These are phyloP conservation scores for Rallus limicola DNA, from an alignment of 2,113 vertebrate genomes.

Conservation along the genomic window DNA sequence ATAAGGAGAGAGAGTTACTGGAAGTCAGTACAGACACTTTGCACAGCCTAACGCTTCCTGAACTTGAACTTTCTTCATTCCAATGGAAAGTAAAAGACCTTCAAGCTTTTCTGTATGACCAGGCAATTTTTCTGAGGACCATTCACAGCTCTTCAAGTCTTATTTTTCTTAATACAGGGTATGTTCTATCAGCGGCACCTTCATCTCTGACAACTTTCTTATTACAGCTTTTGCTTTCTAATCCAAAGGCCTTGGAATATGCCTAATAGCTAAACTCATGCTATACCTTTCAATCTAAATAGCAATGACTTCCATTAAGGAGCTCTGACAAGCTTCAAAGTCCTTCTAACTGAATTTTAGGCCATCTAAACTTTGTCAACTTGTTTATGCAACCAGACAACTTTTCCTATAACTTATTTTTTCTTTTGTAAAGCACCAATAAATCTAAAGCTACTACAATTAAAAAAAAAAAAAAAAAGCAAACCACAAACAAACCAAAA, in stretches of 20 bases:
- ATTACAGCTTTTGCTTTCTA: slow-evolving; percentile 15
- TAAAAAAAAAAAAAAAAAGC: neutral
- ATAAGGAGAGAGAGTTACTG: rapidly evolving
- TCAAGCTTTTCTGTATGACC: neutral
- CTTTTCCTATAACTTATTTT: neutral
- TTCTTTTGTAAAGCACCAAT: too few species aligned
- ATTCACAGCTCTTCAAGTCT: neutral
- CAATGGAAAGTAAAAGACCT: neutral
- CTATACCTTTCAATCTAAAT: slow-evolving; percentile 42
- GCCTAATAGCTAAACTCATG: slow-evolving; percentile 15
- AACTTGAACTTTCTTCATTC: neutral
- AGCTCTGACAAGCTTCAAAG: slow-evolving; percentile 11
- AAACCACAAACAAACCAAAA: neutral
- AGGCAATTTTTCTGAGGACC: neutral
- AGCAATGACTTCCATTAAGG: neutral
- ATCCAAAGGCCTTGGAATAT: neutral
- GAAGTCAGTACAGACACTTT: neutral
- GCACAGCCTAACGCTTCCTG: neutral
- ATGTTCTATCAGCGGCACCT: slow-evolving; percentile 11
- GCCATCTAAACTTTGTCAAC: neutral
- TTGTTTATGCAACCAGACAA: neutral
- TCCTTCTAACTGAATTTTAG: neutral
- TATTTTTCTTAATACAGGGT: slow-evolving; percentile 4
- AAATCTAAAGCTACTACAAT: neutral
- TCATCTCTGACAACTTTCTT: slow-evolving; percentile 33